Evolutionary conservation across 1,140 invertebrate genomes (phyloP).

Genomic region (Drosophila sturtevanti): DNA sequence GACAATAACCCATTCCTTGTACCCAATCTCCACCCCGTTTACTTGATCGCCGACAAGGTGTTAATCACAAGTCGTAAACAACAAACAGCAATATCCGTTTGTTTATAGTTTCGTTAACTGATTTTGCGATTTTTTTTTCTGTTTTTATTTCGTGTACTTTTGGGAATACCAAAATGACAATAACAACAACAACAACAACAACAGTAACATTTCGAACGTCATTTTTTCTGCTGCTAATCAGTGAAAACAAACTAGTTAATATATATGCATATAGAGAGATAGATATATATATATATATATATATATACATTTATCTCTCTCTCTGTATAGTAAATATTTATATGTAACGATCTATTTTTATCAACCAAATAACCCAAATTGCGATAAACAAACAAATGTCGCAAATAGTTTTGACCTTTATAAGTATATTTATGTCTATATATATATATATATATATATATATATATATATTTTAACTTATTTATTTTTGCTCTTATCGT

Average conservation of each 20-base stretch:
- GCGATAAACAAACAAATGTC: constrained; percentile 39
- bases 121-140: constrained; percentile 29
- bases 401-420: constrained; percentile 63
- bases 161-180: constrained; percentile 32
- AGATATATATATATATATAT: neutral
- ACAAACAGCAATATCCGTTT: constrained; percentile 61
- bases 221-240: constrained; percentile 33
- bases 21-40: neutral
- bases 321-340: no score
- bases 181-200: constrained; percentile 5
- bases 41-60: constrained; percentile 45
- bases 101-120: constrained; percentile 56
- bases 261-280: neutral
- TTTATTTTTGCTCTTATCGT: neutral
- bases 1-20: neutral
- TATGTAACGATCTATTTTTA: constrained; percentile 50
- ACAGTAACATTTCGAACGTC: constrained; percentile 19
- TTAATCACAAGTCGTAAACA: constrained; percentile 66
- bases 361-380: constrained; percentile 15
- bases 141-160: neutral
- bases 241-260: neutral
- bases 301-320: neutral
- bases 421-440: neutral
- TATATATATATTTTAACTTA: constrained; percentile 22
- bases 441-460: constrained; percentile 23